Evolutionary conservation across 2,113 vertebrate species (phyloP).

Genomic region (Onychorhynchus coronatus): DNA sequence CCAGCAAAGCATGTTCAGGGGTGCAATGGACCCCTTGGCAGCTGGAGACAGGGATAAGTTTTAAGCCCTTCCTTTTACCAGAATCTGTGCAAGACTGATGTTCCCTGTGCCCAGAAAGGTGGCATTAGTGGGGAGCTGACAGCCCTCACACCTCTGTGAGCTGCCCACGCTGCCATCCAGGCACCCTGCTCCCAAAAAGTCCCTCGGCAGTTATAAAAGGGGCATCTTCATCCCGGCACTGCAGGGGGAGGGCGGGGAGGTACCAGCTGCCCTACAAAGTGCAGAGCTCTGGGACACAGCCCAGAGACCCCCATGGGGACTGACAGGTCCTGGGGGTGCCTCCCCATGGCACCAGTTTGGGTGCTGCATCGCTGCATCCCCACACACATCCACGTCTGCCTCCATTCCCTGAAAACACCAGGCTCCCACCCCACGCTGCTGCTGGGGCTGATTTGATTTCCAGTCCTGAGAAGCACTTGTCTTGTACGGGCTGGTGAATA

Average conservation of each 20-base stretch:
- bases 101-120: neutral
- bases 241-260: neutral
- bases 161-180: neutral
- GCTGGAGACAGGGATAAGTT: neutral
- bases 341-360: accelerated
- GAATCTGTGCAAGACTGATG: neutral
- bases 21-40: neutral
- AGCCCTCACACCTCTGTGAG: neutral
- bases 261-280: neutral
- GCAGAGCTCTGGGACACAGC: neutral
- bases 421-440: accelerated
- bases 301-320: neutral
- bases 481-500: slow-evolving; percentile 8
- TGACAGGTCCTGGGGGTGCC: neutral
- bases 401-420: accelerated
- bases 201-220: neutral
- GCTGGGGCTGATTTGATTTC: neutral
- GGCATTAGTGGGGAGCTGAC: neutral
- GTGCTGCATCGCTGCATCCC: neutral
- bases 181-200: neutral
- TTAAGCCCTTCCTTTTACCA: neutral
- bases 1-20: accelerated
- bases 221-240: neutral
- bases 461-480: slow-evolving; percentile 2
- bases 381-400: accelerated